Evolutionary conservation across 2,113 vertebrate genomes (phyloP).

Genomic region (Callorhinus ursinus): DNA sequence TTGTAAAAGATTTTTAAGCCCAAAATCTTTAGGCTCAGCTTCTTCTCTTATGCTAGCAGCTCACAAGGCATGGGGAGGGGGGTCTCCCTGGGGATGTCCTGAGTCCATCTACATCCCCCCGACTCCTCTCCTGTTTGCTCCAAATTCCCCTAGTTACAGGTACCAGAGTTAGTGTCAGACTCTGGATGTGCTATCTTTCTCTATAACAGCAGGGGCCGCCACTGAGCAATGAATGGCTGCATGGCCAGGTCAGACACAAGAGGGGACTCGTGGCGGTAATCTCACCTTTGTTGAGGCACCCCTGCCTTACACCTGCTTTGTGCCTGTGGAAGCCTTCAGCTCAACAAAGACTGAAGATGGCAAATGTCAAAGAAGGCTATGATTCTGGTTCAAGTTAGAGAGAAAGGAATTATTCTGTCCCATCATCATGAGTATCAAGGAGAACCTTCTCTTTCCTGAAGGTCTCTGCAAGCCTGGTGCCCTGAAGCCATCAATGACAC

Average conservation of each 20-base stretch:
- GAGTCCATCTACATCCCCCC: neutral
- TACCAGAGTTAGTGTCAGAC: neutral
- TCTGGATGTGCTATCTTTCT: neutral
- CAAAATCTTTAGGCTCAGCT: neutral
- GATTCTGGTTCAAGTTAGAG: neutral
- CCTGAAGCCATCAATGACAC: neutral
- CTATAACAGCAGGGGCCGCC: slow-evolving; percentile 63
- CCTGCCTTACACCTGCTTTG: no score
- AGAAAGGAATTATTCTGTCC: neutral
- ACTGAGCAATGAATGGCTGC: slow-evolving; percentile 64
- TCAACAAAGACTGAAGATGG: neutral
- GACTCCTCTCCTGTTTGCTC: neutral
- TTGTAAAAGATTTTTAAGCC: neutral
- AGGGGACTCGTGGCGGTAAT: neutral
- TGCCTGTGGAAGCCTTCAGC: neutral
- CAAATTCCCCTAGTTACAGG: neutral
- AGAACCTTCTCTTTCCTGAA: neutral
- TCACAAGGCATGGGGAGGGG: neutral
- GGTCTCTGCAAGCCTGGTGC: neutral
- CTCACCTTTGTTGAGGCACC: no score
- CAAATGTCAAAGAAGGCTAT: neutral
- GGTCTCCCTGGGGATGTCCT: neutral
- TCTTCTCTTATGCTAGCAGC: neutral
- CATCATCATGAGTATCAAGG: neutral
- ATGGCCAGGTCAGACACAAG: neutral